phyloP scores from a whole-genome alignment of 1,140 invertebrate species.

The Drosophila triauraria region DNA sequence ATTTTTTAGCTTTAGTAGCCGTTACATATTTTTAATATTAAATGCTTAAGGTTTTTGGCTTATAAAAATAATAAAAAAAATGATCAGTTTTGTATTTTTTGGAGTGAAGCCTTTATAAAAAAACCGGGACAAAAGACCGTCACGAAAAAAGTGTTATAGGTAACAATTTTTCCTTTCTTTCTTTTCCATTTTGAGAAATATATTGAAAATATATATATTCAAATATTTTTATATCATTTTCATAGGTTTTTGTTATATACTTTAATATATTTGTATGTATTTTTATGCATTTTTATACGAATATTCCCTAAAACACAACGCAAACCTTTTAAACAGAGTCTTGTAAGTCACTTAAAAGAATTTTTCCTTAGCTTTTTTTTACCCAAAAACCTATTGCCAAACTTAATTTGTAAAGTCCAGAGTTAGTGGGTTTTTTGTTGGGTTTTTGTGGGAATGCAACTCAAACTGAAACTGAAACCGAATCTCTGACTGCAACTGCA shows the following conservation, averaged over 20 bases:
- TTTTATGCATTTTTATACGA: background rate
- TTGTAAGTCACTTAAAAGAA: background rate
- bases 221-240: no score
- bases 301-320: background rate
- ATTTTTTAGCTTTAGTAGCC: no score
- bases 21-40: background rate
- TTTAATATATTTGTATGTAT: no score
- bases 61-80: background rate
- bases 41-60: background rate
- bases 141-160: no score
- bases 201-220: no score
- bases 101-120: no score
- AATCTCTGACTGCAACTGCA: conserved; percentile 2
- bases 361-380: background rate
- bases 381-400: background rate
- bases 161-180: no score
- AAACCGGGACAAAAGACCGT: no score
- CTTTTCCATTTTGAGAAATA: background rate
- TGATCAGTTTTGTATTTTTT: background rate
- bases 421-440: background rate
- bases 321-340: background rate
- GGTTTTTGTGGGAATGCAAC: conserved; percentile 28
- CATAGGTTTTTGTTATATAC: no score
- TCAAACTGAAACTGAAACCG: conserved; percentile 15
- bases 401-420: conserved; percentile 7